A percentile compares a stretch with the other conserved stretches of the same genome.
phyloP scores from a whole-genome alignment of 2,113 vertebrate species.

The Pterophyllum scalare region DNA sequence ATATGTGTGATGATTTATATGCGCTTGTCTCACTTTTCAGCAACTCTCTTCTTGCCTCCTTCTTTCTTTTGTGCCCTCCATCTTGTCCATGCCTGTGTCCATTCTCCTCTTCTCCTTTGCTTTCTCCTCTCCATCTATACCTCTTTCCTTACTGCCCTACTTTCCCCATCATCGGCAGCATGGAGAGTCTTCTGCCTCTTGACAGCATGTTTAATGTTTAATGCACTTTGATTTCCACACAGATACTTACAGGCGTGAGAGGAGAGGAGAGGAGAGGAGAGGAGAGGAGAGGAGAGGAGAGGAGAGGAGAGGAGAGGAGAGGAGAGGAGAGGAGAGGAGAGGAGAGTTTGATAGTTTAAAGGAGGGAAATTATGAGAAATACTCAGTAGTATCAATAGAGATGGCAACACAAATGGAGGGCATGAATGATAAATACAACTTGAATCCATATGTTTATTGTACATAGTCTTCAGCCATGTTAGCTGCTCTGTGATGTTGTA shows the following conservation, averaged over 20 bases:
- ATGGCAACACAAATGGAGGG: not conserved
- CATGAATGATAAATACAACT: not conserved
- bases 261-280: conserved; percentile 49
- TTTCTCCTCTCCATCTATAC: conserved; percentile 59
- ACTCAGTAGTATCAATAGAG: not conserved
- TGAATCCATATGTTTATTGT: not conserved
- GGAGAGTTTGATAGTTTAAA: conserved; percentile 38
- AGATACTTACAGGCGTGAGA: conserved; percentile 73
- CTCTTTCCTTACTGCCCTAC: conserved; percentile 79
- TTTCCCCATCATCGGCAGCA: conserved; percentile 76
- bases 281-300: conserved; percentile 17
- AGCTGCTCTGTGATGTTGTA: not conserved
- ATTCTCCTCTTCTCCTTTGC: conserved; percentile 45
- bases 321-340: conserved; percentile 15
- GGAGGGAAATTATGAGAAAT: conserved; percentile 23
- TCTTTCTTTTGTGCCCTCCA: conserved; percentile 25
- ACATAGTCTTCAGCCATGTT: not conserved
- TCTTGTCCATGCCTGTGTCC: conserved; percentile 60
- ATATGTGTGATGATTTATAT: conserved; percentile 14
- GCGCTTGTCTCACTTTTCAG: conserved; percentile 5
- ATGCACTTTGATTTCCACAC: conserved; percentile 93
- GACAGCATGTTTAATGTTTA: conserved; percentile 93
- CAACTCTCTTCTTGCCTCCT: conserved; percentile 29
- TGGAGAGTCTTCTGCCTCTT: conserved; percentile 79
- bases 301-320: not conserved